Evolutionary conservation across 1,140 invertebrate species (phyloP).

Genomic region (Pentalonia nigronervosa): DNA sequence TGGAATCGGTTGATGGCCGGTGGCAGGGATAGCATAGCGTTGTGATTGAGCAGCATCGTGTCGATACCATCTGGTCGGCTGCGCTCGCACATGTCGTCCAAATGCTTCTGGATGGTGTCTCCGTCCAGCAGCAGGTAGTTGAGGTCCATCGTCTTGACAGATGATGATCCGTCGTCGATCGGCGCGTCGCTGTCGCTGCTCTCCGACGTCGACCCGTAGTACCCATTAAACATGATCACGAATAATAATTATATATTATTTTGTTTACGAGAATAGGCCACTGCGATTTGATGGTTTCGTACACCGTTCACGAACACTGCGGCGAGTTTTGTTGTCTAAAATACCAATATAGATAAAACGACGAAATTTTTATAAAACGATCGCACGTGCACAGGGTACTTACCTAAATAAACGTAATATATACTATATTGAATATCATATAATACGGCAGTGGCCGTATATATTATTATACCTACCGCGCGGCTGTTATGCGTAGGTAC

Average conservation of each 20-base stretch:
- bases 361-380: not conserved
- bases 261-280: not conserved
- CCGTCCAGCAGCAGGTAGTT: constrained; percentile 73
- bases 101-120: constrained; percentile 68
- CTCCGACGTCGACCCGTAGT: constrained; percentile 69
- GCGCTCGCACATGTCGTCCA: constrained; percentile 65
- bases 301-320: not conserved
- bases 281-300: not conserved
- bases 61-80: constrained; percentile 72
- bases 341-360: not conserved
- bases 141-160: constrained; percentile 74
- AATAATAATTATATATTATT: not conserved
- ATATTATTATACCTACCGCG: not conserved
- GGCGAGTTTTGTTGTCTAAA: not conserved
- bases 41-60: constrained; percentile 76
- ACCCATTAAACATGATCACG: constrained; percentile 52
- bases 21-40: constrained; percentile 70
- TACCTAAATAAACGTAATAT: not conserved
- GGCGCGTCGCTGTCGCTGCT: constrained; percentile 77
- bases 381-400: too few species aligned
- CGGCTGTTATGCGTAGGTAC: not conserved
- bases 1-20: constrained; percentile 69
- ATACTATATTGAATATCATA: not conserved
- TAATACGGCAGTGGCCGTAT: not conserved
- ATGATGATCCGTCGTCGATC: constrained; percentile 63